Evolutionary conservation across 2,113 vertebrate species (phyloP).

Genomic region (Melierax canorus): DNA sequence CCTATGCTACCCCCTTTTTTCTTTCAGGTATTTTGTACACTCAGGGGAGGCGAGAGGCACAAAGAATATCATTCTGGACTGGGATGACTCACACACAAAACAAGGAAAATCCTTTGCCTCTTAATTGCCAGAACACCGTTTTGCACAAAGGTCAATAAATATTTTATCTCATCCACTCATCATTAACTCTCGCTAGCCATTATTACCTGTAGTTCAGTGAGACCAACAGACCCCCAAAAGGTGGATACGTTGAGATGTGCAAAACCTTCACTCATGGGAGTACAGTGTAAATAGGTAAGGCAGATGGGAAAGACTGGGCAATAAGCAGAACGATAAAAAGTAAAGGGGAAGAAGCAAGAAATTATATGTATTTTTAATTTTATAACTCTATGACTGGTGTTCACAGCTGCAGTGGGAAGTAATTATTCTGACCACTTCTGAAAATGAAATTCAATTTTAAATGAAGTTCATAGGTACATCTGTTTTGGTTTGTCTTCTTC

Average conservation of each 20-base stretch:
- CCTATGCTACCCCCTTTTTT: accelerated
- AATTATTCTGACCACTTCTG: background rate
- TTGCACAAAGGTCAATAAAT: background rate
- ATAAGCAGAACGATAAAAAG: background rate
- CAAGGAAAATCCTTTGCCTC: background rate
- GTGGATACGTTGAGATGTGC: background rate
- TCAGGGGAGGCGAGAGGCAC: background rate
- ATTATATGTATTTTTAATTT: background rate
- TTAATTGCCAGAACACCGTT: background rate
- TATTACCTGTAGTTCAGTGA: background rate
- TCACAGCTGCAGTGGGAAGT: background rate
- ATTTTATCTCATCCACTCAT: background rate
- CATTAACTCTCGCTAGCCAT: background rate
- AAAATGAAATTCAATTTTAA: background rate
- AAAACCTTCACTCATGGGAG: background rate
- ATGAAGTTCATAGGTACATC: accelerated
- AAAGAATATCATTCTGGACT: background rate
- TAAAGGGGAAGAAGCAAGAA: background rate
- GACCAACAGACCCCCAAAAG: background rate
- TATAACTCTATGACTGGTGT: background rate
- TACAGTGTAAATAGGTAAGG: background rate
- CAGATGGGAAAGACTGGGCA: background rate
- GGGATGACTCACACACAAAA: background rate
- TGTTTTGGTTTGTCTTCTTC: background rate
- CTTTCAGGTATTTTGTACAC: background rate